These are phyloP conservation scores for Mus spicilegus DNA, from an alignment of 2,113 vertebrate genomes.

Conservation along the genomic window DNA sequence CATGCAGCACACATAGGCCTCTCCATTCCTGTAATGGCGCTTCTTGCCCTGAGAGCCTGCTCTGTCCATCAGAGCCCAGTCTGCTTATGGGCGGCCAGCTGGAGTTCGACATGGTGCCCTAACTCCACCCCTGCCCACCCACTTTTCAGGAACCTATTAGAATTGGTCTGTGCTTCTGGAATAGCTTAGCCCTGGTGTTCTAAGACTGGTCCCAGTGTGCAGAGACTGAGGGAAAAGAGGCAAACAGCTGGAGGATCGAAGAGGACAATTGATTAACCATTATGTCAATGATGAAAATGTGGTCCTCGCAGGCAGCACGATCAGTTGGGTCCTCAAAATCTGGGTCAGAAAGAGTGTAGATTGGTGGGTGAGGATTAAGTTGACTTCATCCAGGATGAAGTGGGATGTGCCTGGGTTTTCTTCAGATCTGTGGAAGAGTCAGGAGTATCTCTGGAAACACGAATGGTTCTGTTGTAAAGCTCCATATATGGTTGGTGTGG, in stretches of 20 bases:
- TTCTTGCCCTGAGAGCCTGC: neutral
- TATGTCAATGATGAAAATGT: neutral
- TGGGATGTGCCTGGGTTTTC: neutral
- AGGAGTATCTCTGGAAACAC: neutral
- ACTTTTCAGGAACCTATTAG: neutral
- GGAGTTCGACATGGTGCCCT: rapidly evolving
- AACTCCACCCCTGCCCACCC: rapidly evolving
- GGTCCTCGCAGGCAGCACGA: neutral
- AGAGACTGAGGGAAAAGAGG: neutral
- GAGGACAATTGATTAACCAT: neutral
- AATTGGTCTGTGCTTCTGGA: neutral
- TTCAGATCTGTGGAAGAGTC: neutral
- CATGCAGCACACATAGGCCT: neutral
- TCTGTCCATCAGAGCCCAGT: neutral
- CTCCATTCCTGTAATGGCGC: neutral
- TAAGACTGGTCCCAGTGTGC: neutral
- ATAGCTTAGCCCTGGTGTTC: neutral
- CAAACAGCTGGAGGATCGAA: neutral
- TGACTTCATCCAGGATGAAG: neutral
- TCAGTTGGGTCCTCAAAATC: neutral
- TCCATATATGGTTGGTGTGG: neutral
- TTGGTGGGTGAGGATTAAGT: neutral
- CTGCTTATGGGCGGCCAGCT: neutral
- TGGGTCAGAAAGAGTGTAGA: neutral
- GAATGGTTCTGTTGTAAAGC: neutral